A percentile compares a stretch with the other conserved stretches of the same genome.
phyloP scores from a whole-genome alignment of 2,888 invertebrate species.

The Agrochola lota region DNA sequence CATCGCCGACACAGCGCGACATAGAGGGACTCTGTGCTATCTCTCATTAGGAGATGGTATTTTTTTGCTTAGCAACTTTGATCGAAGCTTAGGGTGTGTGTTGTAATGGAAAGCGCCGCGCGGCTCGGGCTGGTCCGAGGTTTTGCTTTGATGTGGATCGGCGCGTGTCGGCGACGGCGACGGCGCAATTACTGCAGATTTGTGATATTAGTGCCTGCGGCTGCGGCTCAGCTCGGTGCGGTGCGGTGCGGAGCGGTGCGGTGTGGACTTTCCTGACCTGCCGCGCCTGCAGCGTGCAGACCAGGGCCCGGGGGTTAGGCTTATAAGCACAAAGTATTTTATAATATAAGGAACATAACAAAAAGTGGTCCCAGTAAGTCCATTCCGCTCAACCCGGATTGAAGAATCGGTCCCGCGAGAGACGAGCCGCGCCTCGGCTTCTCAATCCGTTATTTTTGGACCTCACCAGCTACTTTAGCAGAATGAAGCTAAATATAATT shows the following conservation, averaged over 20 bases:
- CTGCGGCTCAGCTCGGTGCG: conserved; percentile 15
- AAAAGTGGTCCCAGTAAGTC: conserved; percentile 4
- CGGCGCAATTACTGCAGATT: conserved; percentile 64
- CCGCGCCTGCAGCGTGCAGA: conserved; percentile 16
- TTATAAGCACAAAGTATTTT: conserved; percentile 32
- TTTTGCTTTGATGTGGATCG: conserved; percentile 52
- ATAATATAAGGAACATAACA: conserved; percentile 4
- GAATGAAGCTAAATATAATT: not conserved
- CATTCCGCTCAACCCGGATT: not conserved
- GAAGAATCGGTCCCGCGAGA: not conserved
- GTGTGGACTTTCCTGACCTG: conserved; percentile 5
- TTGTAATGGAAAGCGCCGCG: conserved; percentile 33
- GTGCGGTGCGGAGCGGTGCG: not conserved
- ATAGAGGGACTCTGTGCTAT: conserved; percentile 15
- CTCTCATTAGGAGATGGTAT: conserved; percentile 4
- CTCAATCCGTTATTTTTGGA: too few species aligned
- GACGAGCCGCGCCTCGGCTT: not conserved
- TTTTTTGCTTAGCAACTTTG: conserved; percentile 9
- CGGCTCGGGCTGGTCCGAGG: conserved; percentile 23
- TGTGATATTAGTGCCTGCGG: conserved; percentile 63
- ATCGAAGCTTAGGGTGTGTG: not conserved
- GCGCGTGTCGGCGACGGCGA: conserved; percentile 39
- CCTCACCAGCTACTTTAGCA: too few species aligned
- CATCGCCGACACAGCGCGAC: not conserved
- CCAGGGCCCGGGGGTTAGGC: conserved; percentile 12